Evolutionary conservation across 2,113 vertebrate species (phyloP), one percentile per base, ranked within the genome.

Genomic region (Arenaria interpres): DNA sequence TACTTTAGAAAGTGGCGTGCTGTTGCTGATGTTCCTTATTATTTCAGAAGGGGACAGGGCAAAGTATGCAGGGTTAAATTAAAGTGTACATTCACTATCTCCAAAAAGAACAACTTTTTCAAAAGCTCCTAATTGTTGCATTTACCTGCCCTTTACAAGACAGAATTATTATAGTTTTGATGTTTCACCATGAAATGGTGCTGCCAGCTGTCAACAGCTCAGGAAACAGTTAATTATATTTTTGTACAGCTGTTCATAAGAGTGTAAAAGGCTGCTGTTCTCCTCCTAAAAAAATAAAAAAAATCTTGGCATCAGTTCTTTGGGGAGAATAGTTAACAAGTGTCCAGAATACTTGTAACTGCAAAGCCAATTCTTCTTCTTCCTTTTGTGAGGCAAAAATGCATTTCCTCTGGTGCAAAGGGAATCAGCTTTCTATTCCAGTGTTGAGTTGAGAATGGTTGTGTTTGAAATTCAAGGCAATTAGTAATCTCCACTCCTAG

Each of bases 141-240:
- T 43, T 53, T 88, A 97, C 84, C 91, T 93, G 83, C 32, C 14
- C 32, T 79, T 89, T 91, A 81, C 68, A 59, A 79, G 48, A 28
- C 6, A 63, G 48, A 81, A 77, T 86, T 88, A 90, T 57, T 90
- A 54, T 35, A 75, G 63, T 83, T 91, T 66, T 50, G 43, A 72
- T 91, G 77, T 89, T 95, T 95, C 84, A 82, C 39, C 74, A 39
- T 71, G 59, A 87, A 95, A 94, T 35, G 43, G 48, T 87, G 89
- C 45, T 92, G 91, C 91, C 92, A 97, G 85, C 80, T 88, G 89
- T 93, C 94, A 94, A 60, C 84, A 95, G 35, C 79, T 96, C 88
- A 88, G n/a, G 71, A 84, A 95, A 93, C 84, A 96, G 89, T 96
- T 95, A 88, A 89, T 93, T 91, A 51, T 79, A 78, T 77, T 93